Conservation (phyloP, 2,888 invertebrate genomes). For the Agrochola circellaris region DNA sequence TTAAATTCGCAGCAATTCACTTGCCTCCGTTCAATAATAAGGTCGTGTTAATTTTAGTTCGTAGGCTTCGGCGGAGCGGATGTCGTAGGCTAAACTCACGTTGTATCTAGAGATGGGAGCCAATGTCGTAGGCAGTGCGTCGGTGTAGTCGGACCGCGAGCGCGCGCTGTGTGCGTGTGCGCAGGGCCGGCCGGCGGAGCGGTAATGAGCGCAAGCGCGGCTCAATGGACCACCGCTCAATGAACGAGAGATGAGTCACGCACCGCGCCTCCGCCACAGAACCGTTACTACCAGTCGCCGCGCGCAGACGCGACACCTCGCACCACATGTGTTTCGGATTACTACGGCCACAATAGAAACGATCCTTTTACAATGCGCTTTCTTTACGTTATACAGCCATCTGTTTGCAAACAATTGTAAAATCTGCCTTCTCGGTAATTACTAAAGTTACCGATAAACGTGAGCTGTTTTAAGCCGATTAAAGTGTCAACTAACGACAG, state of each 20-base stretch:
- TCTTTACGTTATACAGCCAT: conserved; percentile 57
- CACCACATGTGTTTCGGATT: conserved; percentile 80
- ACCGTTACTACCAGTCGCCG: conserved; percentile 79
- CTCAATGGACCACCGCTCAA: conserved; percentile 87
- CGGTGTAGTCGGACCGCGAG: conserved; percentile 83
- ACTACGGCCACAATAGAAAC: conserved; percentile 69
- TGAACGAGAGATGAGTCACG: conserved; percentile 87
- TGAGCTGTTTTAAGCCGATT: conserved; percentile 44
- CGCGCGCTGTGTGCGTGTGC: conserved; percentile 88
- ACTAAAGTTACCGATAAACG: conserved; percentile 13
- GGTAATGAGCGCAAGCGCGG: conserved; percentile 89
- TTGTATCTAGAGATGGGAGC: conserved; percentile 84
- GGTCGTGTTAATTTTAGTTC: conserved; percentile 68
- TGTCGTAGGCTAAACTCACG: conserved; percentile 88
- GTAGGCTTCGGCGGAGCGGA: conserved; percentile 79
- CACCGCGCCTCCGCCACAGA: conserved; percentile 88
- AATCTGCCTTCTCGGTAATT: conserved; percentile 52
- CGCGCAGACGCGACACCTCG: conserved; percentile 80
- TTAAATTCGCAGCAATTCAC: conserved; percentile 58
- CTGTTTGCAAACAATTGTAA: conserved; percentile 74
- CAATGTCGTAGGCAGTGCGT: conserved; percentile 85
- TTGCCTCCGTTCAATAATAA: conserved; percentile 65
- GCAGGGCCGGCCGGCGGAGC: conserved; percentile 90
- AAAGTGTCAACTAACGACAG: conserved; percentile 14
- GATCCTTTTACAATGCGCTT: conserved; percentile 53